Conservation (phyloP, 1,140 invertebrate species). For the Drosophila leontia region DNA sequence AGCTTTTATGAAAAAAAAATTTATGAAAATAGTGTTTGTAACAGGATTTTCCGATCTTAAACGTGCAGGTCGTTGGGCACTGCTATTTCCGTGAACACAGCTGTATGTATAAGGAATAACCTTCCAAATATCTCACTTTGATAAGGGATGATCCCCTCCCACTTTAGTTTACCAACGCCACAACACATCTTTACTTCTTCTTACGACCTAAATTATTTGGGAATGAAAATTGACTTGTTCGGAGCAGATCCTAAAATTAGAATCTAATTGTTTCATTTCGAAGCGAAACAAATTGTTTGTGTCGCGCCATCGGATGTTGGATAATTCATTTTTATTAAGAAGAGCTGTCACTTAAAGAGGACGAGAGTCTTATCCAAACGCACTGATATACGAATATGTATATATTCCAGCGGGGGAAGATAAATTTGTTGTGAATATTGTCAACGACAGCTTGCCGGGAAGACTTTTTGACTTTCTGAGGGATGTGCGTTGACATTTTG, state of each 20-base stretch:
- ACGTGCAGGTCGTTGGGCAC: no score
- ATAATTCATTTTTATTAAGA: constrained; percentile 55
- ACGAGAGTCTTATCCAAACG: constrained; percentile 23
- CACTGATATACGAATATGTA: constrained; percentile 6
- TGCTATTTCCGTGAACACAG: no score
- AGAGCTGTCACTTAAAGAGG: constrained; percentile 43
- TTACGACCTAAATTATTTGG: constrained; percentile 19
- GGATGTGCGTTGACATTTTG: constrained; percentile 19
- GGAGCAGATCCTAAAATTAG: constrained; percentile 33
- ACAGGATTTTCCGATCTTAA: no score
- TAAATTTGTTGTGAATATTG: constrained; percentile 35
- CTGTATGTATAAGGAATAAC: not conserved
- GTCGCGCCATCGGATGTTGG: constrained; percentile 40
- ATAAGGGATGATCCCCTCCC: constrained; percentile 19
- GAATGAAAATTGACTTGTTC: constrained; percentile 37
- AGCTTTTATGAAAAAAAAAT: no score
- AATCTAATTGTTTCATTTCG: constrained; percentile 40
- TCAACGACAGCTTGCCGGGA: constrained; percentile 31
- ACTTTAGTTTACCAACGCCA: constrained; percentile 10
- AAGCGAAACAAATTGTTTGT: constrained; percentile 40
- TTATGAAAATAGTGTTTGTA: no score
- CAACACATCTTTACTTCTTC: constrained; percentile 6
- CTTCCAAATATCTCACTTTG: not conserved
- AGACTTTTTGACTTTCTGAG: constrained; percentile 20
- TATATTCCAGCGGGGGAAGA: constrained; percentile 31